Conservation (phyloP, 2,888 invertebrate genomes). For the Dasysyrphus tricinctus region DNA sequence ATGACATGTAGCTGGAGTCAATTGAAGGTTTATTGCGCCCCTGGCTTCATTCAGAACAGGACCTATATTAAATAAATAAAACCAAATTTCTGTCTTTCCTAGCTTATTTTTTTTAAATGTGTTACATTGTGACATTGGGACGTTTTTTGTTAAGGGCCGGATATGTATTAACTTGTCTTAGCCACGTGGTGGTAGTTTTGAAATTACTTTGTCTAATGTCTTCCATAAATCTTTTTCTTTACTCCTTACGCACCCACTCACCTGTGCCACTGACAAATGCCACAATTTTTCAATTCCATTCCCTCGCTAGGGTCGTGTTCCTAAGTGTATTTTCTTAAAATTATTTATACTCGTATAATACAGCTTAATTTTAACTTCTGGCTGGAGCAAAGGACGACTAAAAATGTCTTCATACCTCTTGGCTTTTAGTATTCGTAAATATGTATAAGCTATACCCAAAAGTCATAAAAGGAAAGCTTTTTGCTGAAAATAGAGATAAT, state of each 20-base stretch:
- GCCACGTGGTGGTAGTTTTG: not conserved
- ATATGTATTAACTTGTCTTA: not conserved
- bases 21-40: not conserved
- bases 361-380: not conserved
- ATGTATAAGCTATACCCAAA: not conserved
- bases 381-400: not conserved
- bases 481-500: not conserved
- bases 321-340: not conserved
- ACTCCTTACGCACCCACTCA: not conserved
- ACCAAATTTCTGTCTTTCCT: too few species aligned
- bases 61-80: too few species aligned
- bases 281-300: not conserved
- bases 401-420: not conserved
- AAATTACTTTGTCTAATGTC: not conserved
- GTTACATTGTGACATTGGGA: too few species aligned
- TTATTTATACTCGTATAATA: not conserved
- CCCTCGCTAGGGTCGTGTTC: not conserved
- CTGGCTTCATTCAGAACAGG: not conserved
- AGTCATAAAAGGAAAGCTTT: slow-evolving; percentile 1
- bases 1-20: not conserved
- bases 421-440: not conserved
- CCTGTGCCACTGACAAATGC: not conserved
- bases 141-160: too few species aligned
- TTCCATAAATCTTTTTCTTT: not conserved
- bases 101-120: too few species aligned